phyloP scores from a whole-genome alignment of 64 coral and sea anemone genomes.

The Montipora cactus region DNA sequence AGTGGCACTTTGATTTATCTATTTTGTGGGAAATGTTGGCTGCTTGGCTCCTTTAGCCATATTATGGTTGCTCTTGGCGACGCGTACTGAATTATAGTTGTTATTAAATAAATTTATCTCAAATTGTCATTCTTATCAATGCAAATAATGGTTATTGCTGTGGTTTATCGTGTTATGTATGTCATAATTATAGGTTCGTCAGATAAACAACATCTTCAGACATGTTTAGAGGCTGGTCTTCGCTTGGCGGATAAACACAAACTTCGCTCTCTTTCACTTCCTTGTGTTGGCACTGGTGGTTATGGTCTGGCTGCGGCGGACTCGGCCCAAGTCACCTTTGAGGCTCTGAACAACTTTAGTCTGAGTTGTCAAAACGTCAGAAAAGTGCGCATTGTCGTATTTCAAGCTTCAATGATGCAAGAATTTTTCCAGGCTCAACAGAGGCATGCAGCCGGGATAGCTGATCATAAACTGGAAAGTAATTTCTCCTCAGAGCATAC shows the following conservation, averaged over 20 bases:
- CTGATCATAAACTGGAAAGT: neutral
- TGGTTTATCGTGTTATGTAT: neutral
- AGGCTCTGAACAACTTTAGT: constrained; percentile 48
- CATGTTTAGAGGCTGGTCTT: constrained; percentile 59
- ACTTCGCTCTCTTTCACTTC: constrained; percentile 55
- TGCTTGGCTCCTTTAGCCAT: too few species aligned
- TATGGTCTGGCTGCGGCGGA: constrained; percentile 34
- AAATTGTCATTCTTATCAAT: too few species aligned
- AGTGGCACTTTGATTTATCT: too few species aligned
- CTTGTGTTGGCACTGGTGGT: constrained; percentile 38
- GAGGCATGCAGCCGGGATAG: neutral
- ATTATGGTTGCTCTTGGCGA: too few species aligned
- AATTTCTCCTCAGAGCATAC: neutral
- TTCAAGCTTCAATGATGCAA: constrained; percentile 58
- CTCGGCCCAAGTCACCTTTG: constrained; percentile 64
- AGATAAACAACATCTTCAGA: constrained; percentile 14
- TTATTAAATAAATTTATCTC: too few species aligned
- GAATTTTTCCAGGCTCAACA: constrained; percentile 65
- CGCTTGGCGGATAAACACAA: constrained; percentile 25
- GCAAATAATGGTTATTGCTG: neutral
- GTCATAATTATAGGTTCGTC: neutral
- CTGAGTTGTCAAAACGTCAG: constrained; percentile 23
- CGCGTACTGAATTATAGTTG: too few species aligned
- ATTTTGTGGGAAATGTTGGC: too few species aligned
- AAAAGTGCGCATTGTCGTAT: constrained; percentile 56